These are phyloP conservation scores for Chanos chanos DNA, from an alignment of 2,797 vertebrate genomes.

Conservation along the genomic window DNA sequence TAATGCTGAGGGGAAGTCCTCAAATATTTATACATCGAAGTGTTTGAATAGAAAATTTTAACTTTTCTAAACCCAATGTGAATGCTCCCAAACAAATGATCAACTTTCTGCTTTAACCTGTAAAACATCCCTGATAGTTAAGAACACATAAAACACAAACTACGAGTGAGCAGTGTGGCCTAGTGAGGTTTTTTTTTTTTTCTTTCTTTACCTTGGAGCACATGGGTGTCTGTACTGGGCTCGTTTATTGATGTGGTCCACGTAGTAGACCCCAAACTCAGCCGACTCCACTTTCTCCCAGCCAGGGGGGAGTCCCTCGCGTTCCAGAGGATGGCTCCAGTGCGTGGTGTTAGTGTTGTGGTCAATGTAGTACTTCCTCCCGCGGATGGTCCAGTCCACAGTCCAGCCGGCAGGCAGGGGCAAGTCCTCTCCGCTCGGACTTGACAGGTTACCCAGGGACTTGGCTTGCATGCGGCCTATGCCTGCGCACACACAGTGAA, in stretches of 20 bases:
- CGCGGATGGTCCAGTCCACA: constrained; percentile 96
- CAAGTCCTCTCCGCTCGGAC: constrained; percentile 83
- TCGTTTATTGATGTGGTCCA: constrained; percentile 95
- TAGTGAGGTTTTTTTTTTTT: no score
- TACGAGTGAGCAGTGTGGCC: no score
- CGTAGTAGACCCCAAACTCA: constrained; percentile 94
- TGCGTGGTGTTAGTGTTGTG: constrained; percentile 99
- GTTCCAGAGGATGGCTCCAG: constrained; percentile 96
- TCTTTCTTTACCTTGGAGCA: constrained; percentile 93
- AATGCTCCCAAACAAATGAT: no score
- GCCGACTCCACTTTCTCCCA: constrained; percentile 96
- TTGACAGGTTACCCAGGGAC: constrained; percentile 93
- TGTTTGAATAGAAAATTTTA: no score
- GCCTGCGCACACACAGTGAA: constrained; percentile 64
- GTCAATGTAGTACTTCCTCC: constrained; percentile 96
- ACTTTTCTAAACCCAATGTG: no score
- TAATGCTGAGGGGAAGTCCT: no score
- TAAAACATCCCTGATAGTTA: no score
- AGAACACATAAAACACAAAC: no score
- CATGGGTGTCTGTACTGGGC: constrained; percentile 95
- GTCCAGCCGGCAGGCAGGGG: constrained; percentile 94
- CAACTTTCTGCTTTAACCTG: no score
- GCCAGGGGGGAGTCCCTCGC: constrained; percentile 93
- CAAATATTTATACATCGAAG: no score
- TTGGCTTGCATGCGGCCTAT: constrained; percentile 94